A percentile compares a stretch with the other conserved stretches of the same genome.
phyloP scores from a whole-genome alignment of 2,888 invertebrate species.

The Baronia brevicornis region DNA sequence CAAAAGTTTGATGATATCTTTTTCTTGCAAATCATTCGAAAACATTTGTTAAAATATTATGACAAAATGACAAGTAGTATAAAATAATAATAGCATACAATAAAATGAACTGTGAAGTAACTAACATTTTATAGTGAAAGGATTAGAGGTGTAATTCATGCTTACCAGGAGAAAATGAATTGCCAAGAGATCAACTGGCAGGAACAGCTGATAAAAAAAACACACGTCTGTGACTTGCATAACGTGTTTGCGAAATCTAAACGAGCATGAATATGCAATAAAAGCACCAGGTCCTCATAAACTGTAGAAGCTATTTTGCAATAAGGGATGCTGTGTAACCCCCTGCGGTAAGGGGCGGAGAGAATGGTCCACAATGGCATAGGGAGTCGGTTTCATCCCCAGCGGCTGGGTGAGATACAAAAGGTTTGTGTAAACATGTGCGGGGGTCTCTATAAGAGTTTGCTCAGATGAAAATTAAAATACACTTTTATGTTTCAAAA shows the following conservation, averaged over 20 bases:
- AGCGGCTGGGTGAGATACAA: slow-evolving; percentile 3
- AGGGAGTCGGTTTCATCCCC: slow-evolving; percentile 6
- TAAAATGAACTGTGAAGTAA: too few relatives aligned
- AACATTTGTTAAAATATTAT: too few relatives aligned
- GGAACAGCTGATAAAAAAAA: slow-evolving; percentile 4
- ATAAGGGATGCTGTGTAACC: slow-evolving; percentile 58
- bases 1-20: slow-evolving; percentile 10
- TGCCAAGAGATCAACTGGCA: not conserved
- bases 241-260: slow-evolving; percentile 48
- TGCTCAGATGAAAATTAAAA: not conserved
- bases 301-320: slow-evolving; percentile 49
- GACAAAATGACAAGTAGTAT: too few relatives aligned
- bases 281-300: slow-evolving; percentile 62
- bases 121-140: too few relatives aligned
- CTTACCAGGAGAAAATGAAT: too few relatives aligned
- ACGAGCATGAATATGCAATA: slow-evolving; percentile 67
- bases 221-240: not conserved
- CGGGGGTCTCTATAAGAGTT: slow-evolving; percentile 5
- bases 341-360: slow-evolving; percentile 51
- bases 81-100: too few relatives aligned
- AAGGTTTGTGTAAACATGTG: slow-evolving; percentile 11
- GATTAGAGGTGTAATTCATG: too few relatives aligned
- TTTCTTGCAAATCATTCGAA: slow-evolving; percentile 2
- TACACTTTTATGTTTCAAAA: too few relatives aligned
- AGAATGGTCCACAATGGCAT: slow-evolving; percentile 6